Evolutionary conservation across 2,113 vertebrate genomes (phyloP), one percentile per base, ranked within the genome.

Genomic region (Chlamydotis undulata): DNA sequence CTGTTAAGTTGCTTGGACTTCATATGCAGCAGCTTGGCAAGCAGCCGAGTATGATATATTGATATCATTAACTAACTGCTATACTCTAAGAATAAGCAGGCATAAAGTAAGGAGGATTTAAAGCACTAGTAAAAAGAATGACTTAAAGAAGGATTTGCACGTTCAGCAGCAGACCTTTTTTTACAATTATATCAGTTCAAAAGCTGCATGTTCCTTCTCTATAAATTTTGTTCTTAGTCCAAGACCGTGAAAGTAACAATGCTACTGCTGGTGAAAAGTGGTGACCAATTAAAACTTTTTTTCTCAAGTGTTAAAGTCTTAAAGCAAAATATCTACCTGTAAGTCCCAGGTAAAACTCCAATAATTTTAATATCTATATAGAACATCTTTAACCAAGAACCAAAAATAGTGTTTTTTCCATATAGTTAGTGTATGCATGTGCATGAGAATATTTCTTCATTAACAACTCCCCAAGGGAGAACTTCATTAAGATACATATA

Each of bases 391-490:
- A 75, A 61, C 10, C 4, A 1, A n/a, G 6, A 76, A 69, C 13
- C 55, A 49, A 87, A 94, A 64, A 89, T 4, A 61, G 1, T 5
- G 3, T 39, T 57, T 76, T 77, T 56, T 7, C 7, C 14, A 33
- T 28, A 53, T 4, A 49, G 49, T 19, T 50, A 50, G 11, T 1
- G 2, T n/a, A 37, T 22, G 3, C 0, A 0, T 21, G 78, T 52
- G 19, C n/a, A 77, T 47, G 24, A 80, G 47, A 90, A 21, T 63
- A 49, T 59, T 85, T 78, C 49, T 71, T 12, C 55, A 63, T 3
- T 35, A 80, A 39, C 12, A 92, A 10, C 5, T 55, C 18, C 37
- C 21, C 3, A 5, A 81, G 60, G 39, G 43, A 90, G 19, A 83
- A 39, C 10, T 74, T 65, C 53, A 70, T 55, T 63, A 78, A 70